phyloP scores from a whole-genome alignment of 2,113 vertebrate genomes.

The Pseudorasbora parva region DNA sequence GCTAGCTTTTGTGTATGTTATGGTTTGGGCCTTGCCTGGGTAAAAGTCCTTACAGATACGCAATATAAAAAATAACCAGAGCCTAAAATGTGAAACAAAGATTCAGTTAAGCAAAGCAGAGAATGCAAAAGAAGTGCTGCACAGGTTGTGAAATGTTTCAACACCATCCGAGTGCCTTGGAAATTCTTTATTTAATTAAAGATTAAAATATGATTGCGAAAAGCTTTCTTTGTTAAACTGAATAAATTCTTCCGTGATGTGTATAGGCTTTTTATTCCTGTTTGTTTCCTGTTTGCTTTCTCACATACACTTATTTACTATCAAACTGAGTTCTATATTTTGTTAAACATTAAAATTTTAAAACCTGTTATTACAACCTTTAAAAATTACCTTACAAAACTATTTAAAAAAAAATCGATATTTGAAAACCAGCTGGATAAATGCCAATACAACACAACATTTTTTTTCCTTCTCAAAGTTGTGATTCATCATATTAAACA shows the following conservation, averaged over 20 bases:
- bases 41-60: not conserved
- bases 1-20: not conserved
- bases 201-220: not conserved
- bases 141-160: too few species aligned
- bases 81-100: not conserved
- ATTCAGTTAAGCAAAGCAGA: not conserved
- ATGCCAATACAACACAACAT: too few species aligned
- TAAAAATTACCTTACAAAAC: not conserved
- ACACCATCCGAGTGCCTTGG: too few species aligned
- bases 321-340: not conserved
- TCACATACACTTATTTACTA: not conserved
- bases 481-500: not conserved
- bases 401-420: too few species aligned
- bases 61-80: not conserved
- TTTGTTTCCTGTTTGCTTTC: constrained; percentile 9
- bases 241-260: constrained; percentile 28
- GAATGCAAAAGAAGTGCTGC: too few species aligned
- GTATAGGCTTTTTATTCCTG: constrained; percentile 13
- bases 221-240: constrained; percentile 26
- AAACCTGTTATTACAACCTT: not conserved
- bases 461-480: too few species aligned
- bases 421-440: not conserved
- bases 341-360: not conserved
- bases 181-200: too few species aligned
- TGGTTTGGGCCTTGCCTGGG: constrained; percentile 18